Percentiles rank a stretch among this genome's conserved stretches.
These are phyloP conservation scores for Erebia ligea DNA, from an alignment of 2,888 invertebrate species.

Conservation along the genomic window DNA sequence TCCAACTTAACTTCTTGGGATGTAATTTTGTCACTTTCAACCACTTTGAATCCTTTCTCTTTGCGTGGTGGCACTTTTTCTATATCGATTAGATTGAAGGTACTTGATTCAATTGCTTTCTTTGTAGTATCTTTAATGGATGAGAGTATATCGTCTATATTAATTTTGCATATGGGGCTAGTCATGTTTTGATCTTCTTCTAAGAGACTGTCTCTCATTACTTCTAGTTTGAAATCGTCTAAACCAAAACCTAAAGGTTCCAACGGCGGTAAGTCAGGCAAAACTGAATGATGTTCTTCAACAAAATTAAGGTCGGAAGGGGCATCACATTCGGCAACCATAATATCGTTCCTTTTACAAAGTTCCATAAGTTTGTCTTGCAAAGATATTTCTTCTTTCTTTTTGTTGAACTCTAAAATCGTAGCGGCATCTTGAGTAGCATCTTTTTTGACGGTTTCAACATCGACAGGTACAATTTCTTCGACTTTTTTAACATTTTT, in stretches of 20 bases:
- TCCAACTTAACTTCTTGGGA: slow-evolving; percentile 70
- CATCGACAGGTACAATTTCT: slow-evolving; percentile 38
- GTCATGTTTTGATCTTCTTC: slow-evolving; percentile 64
- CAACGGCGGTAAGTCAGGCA: slow-evolving; percentile 68
- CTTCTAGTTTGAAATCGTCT: slow-evolving; percentile 74
- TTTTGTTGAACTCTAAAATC: slow-evolving; percentile 35
- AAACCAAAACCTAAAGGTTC: slow-evolving; percentile 71
- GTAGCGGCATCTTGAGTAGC: slow-evolving; percentile 39
- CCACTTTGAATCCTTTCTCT: slow-evolving; percentile 71
- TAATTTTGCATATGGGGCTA: slow-evolving; percentile 76
- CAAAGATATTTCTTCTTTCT: slow-evolving; percentile 57
- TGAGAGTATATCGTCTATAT: slow-evolving; percentile 73
- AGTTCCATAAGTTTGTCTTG: slow-evolving; percentile 73
- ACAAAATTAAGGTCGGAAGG: slow-evolving; percentile 74
- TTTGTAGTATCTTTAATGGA: slow-evolving; percentile 69
- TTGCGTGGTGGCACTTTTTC: slow-evolving; percentile 68
- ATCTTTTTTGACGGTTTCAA: slow-evolving; percentile 39
- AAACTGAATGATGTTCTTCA: slow-evolving; percentile 72
- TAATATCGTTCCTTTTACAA: slow-evolving; percentile 75
- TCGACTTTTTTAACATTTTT: slow-evolving; percentile 56
- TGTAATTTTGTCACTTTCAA: slow-evolving; percentile 71
- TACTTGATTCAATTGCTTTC: slow-evolving; percentile 64
- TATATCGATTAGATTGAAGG: slow-evolving; percentile 73
- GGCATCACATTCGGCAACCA: slow-evolving; percentile 76
- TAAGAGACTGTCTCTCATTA: slow-evolving; percentile 73